Evolutionary conservation across 2,888 invertebrate genomes (phyloP).

Genomic region (Drosophila differens): DNA sequence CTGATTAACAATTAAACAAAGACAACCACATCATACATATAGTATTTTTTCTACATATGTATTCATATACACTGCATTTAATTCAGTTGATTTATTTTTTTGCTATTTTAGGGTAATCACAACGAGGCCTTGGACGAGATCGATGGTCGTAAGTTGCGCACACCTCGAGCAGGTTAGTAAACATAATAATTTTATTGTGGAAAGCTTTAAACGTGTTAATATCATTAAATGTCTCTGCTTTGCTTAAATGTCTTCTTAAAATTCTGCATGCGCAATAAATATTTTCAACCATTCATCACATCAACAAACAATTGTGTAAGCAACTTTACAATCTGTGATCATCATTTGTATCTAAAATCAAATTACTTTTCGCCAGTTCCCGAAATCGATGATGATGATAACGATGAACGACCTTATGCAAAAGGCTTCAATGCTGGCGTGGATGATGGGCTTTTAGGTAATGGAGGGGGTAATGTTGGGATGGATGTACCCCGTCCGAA

Average conservation of each 20-base stretch:
- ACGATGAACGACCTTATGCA: conserved; percentile 85
- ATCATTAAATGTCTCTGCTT: conserved; percentile 17
- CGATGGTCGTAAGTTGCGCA: conserved; percentile 43
- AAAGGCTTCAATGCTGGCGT: conserved; percentile 87
- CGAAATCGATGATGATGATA: conserved; percentile 86
- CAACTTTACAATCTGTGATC: not conserved
- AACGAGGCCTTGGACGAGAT: conserved; percentile 34
- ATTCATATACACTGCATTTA: not conserved
- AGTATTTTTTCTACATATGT: not conserved
- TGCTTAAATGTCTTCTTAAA: conserved; percentile 30
- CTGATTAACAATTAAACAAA: conserved; percentile 41
- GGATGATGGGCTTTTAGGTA: conserved; percentile 88
- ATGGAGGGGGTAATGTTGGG: conserved; percentile 49
- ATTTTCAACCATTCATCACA: conserved; percentile 2
- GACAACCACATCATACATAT: conserved; percentile 3
- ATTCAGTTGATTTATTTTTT: conserved; percentile 7
- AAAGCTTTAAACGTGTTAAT: conserved; percentile 3
- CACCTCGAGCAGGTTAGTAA: conserved; percentile 63
- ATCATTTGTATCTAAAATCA: not conserved
- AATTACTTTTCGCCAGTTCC: conserved; percentile 43
- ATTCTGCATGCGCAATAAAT: conserved; percentile 9
- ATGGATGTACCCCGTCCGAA: conserved; percentile 40
- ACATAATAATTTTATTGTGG: not conserved
- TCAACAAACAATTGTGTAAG: conserved; percentile 55
- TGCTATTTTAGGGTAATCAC: conserved; percentile 49